Evolutionary conservation across 2,888 invertebrate genomes (phyloP).

Genomic region (Venusia cambrica): DNA sequence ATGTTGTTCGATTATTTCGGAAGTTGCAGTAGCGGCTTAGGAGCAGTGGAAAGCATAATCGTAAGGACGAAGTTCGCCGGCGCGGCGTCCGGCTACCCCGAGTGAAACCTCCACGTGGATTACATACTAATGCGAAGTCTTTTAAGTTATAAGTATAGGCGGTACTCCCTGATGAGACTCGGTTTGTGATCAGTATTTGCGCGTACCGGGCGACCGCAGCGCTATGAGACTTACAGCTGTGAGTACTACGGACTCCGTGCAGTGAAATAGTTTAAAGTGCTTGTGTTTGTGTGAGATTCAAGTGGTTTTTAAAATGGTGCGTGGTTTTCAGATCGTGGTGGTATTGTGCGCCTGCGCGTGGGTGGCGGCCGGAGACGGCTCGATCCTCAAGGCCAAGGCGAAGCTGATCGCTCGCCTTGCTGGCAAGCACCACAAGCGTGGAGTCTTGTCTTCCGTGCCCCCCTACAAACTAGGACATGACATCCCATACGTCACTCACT

Average conservation of each 20-base stretch:
- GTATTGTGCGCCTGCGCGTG: conserved; percentile 58
- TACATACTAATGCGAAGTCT: conserved; percentile 63
- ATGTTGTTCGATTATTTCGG: conserved; percentile 29
- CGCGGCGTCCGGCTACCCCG: conserved; percentile 59
- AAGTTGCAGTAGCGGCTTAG: conserved; percentile 47
- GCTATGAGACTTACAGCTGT: conserved; percentile 60
- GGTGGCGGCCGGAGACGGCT: conserved; percentile 49
- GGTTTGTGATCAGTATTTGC: conserved; percentile 54
- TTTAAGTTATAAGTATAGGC: conserved; percentile 76
- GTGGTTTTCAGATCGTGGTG: conserved; percentile 67
- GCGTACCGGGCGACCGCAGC: conserved; percentile 57
- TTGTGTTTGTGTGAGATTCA: conserved; percentile 35
- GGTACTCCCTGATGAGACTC: conserved; percentile 43
- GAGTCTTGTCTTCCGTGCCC: conserved; percentile 62
- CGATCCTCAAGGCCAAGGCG: conserved; percentile 57
- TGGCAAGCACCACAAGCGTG: conserved; percentile 64
- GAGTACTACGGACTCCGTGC: conserved; percentile 48
- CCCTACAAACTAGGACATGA: conserved; percentile 74
- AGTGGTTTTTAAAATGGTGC: conserved; percentile 40
- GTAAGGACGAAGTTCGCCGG: conserved; percentile 55
- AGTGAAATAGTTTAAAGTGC: conserved; percentile 25
- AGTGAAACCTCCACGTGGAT: conserved; percentile 63
- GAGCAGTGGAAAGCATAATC: conserved; percentile 62
- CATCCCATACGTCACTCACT: conserved; percentile 70
- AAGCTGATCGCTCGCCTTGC: conserved; percentile 51